Base-by-base conservation (phyloP, 2,113 vertebrate genomes). In the Cyphomyrus plagiostoma region DNA sequence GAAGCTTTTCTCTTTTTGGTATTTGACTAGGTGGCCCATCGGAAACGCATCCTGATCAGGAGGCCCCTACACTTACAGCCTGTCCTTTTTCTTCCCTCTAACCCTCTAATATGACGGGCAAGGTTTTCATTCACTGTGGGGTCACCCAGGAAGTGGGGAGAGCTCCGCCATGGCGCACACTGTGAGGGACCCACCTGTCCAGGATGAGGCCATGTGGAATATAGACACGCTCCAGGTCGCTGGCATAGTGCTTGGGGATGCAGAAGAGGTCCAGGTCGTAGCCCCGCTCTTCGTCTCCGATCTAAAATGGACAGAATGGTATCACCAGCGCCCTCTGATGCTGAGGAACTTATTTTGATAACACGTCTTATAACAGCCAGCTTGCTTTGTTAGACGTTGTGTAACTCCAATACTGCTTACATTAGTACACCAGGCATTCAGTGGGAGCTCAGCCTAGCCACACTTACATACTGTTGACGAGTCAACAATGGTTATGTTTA, bases 181-280 rank as follows among this genome's bases (percentile, higher is more conserved):
- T 3, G 15, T 7, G 4, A 87, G 85, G 58, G 19, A 94, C 96
- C 56, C 92, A 99, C 98, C 98, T 97, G 97, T 99, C 98, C 96
- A 98, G 95, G 94, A 99, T 99, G 93, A 99, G 97, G 66, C 98
- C 98, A 46, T 99, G 98, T 92, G 98, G 98, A 95, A 99, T 99
- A 94, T 97, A 99, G 91, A 99, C 98, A 91, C 95, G 97, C 91
- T 99, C 98, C 95, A 99, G 95, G 93, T 98, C 98, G 15, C 95
- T 66, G 1, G 96, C 97, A 70, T 99, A 99, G 94, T 99, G 98
- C 94, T 98, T 98, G 90, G 98, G 98, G 93, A 99, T 99, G 93
- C 98, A 99, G 94, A 99, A 99, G 86, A 99, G 96, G 95, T 99
- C 96, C 90, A 99, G 95, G 94, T 99, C 98, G 3, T 98, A 99